Percentiles rank a stretch among this genome's conserved stretches.
Conservation (phyloP, 1,140 invertebrate species). For the Procambarus clarkii region DNA sequence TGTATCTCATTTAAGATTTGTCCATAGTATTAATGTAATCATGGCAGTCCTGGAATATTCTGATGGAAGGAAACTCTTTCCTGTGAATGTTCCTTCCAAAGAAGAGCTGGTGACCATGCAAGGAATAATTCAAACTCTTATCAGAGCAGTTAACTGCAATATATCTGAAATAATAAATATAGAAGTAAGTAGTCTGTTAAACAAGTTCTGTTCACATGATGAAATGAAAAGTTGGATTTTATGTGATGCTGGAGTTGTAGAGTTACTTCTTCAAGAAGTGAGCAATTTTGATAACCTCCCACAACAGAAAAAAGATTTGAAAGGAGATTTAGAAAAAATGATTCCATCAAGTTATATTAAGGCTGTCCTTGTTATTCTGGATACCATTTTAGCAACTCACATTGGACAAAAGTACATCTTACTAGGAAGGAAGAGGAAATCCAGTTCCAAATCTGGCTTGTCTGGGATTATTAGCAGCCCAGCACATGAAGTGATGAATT, state of each 20-base stretch:
- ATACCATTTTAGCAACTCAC: constrained; percentile 47
- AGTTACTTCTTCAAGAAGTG: constrained; percentile 42
- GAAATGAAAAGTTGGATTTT: constrained; percentile 42
- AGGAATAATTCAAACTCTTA: constrained; percentile 35
- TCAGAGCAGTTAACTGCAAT: constrained; percentile 46
- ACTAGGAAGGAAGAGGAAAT: constrained; percentile 52
- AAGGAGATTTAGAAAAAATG: not conserved
- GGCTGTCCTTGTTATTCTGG: constrained; percentile 35
- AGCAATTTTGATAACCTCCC: constrained; percentile 11
- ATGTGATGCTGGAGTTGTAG: constrained; percentile 58
- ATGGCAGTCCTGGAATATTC: constrained; percentile 56
- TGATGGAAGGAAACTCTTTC: constrained; percentile 70
- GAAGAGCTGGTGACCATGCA: constrained; percentile 61
- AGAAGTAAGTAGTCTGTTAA: constrained; percentile 30
- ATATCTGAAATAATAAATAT: constrained; percentile 20
- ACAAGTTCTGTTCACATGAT: constrained; percentile 49
- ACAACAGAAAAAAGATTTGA: not conserved
- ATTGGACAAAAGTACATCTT: constrained; percentile 54
- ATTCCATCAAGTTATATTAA: constrained; percentile 25
- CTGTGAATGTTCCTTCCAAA: constrained; percentile 60
- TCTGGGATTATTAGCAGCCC: constrained; percentile 27
- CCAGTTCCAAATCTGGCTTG: constrained; percentile 55
- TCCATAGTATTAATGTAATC: constrained; percentile 49
- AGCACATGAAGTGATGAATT: constrained; percentile 40
- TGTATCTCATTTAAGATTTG: constrained; percentile 51